Evolutionary conservation across 23 tunicate species (phyloP), one percentile per base, ranked within the genome.

Genomic region (Halocynthia roretzi): DNA sequence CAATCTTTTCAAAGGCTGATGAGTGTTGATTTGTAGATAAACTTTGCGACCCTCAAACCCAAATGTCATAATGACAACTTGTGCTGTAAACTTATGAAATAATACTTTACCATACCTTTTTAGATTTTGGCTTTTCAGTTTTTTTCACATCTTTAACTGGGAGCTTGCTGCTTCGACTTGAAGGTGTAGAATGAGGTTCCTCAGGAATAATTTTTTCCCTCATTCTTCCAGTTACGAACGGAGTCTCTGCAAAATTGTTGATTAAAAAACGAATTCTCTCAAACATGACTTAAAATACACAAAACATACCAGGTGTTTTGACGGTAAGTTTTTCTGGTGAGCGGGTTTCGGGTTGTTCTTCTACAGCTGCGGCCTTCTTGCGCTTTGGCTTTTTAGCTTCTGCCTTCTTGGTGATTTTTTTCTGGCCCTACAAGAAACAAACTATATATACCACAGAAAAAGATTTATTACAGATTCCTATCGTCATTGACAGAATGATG

Each of bases 141-240:
- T 31, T 31, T 31, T 31, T 31, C 44, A 31, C 44, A 31, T 31
- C 44, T 31, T 31, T 31, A 31, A 31, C 44, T 31, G 44, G 44
- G 44, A 31, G 44, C 44, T 31, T 31, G 44, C 44, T 31, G 44
- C 44, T 31, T 31, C 44, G 44, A 31, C 84, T 83, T 14, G 90
- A 72, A 31, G 53, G 22, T n/a, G 19, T 71, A 6, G 80, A 72
- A 6, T 67, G 58, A 68, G 72, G 53, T 10, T 81, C 86, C 54
- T 87, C 83, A 8, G 82, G 56, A n/a, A 18, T 75, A 56, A 71
- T 88, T 62, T 75, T 70, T 17, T 89, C 88, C 40, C 84, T 83
- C 0, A 88, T 76, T 20, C 75, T 82, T 17, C 96, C 96, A 49
- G 88, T 83, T 48, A 61, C 12, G 78, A 89, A 89, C 14, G 96